These are phyloP conservation scores for Willisornis vidua DNA, from an alignment of 2,113 vertebrate genomes.

Conservation along the genomic window DNA sequence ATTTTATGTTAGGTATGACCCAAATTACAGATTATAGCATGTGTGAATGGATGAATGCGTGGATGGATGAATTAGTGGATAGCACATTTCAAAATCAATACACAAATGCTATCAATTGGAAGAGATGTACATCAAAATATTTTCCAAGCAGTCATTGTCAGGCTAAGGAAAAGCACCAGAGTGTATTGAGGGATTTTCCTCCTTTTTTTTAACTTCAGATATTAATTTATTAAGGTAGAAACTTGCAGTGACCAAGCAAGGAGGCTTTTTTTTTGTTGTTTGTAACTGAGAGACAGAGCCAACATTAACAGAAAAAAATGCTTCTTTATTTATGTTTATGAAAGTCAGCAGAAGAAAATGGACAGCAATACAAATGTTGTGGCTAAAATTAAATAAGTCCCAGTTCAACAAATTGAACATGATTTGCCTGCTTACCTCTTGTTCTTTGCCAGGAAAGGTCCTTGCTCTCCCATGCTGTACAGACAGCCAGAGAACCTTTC, in stretches of 20 bases:
- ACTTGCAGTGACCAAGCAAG: not conserved
- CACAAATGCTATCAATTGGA: not conserved
- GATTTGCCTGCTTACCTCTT: not conserved
- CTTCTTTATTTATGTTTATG: not conserved
- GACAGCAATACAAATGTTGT: not conserved
- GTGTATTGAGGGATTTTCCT: not conserved
- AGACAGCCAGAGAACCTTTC: not conserved
- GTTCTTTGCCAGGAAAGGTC: not conserved
- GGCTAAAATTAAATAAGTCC: not conserved
- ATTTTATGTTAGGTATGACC: not conserved
- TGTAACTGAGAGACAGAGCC: not conserved
- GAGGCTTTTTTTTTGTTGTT: not conserved
- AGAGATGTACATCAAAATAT: not conserved
- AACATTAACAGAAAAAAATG: not conserved
- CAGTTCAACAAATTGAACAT: not conserved
- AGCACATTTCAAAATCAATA: not conserved
- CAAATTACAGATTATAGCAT: not conserved
- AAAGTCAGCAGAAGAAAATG: not conserved
- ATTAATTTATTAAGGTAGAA: not conserved
- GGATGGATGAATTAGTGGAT: not conserved
- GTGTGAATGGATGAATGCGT: not conserved
- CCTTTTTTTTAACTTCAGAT: not conserved
- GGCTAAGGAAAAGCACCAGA: not conserved
- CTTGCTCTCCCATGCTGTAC: not conserved
- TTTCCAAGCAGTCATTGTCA: not conserved